phyloP scores from a whole-genome alignment of 2,113 vertebrate genomes.

The Arvicanthis niloticus region DNA sequence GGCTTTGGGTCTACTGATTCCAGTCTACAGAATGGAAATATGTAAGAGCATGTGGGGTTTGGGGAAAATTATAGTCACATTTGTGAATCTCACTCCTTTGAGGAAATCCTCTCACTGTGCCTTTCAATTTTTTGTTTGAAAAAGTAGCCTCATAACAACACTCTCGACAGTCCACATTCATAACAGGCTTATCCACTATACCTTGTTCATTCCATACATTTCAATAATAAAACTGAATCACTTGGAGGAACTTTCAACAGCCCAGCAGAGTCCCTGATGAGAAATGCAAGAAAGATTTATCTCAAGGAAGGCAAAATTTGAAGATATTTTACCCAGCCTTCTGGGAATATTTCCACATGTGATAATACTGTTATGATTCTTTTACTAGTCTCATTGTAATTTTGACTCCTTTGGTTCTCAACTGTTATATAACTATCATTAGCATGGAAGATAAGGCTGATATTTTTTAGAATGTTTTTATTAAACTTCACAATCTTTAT shows the following conservation, averaged over 20 bases:
- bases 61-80: background rate
- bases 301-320: background rate
- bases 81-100: conserved; percentile 14
- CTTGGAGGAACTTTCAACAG: background rate
- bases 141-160: background rate
- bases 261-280: background rate
- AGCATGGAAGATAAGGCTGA: background rate
- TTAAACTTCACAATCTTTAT: background rate
- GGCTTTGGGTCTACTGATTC: background rate
- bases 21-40: background rate
- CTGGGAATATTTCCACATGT: background rate
- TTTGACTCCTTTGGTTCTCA: background rate
- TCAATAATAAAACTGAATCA: background rate
- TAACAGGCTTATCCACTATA: background rate
- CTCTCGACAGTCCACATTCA: background rate
- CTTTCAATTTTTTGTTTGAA: background rate
- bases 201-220: background rate
- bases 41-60: background rate
- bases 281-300: background rate
- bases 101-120: background rate
- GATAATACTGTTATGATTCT: background rate
- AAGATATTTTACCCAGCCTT: background rate
- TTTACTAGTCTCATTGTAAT: background rate
- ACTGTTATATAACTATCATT: background rate
- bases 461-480: background rate